phyloP scores from a whole-genome alignment of 1,140 invertebrate species.

The Hylyphantes graminicola region DNA sequence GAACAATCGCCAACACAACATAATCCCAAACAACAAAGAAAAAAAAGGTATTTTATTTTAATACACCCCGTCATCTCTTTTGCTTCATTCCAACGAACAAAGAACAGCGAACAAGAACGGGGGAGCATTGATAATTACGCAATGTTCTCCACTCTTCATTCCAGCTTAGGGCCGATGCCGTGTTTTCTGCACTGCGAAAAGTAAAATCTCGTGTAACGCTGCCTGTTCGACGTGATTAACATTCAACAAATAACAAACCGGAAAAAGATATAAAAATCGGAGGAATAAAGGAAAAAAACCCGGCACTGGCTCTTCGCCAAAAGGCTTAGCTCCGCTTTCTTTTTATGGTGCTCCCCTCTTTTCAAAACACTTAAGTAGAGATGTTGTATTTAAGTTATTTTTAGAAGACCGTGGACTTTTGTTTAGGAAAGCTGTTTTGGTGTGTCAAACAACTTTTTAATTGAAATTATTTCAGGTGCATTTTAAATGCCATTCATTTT shows the following conservation, averaged over 20 bases:
- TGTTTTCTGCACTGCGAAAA: constrained; percentile 24
- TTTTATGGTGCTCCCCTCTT: not conserved
- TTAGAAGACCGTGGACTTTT: too few species aligned
- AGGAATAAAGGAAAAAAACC: constrained; percentile 15
- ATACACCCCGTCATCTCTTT: constrained; percentile 7
- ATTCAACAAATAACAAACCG: constrained; percentile 35
- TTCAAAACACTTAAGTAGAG: not conserved
- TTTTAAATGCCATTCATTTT: too few species aligned
- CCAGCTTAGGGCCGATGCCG: constrained; percentile 3
- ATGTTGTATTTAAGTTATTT: too few species aligned
- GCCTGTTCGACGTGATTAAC: constrained; percentile 52
- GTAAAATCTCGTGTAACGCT: constrained; percentile 52
- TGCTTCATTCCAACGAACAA: not conserved
- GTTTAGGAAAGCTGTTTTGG: too few species aligned
- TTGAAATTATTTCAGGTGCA: too few species aligned
- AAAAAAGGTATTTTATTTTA: constrained; percentile 3
- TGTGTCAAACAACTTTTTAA: too few species aligned
- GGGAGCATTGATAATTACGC: constrained; percentile 48
- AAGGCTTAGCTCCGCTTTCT: constrained; percentile 1
- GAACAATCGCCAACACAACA: too few species aligned
- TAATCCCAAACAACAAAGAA: too few species aligned
- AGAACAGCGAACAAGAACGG: not conserved
- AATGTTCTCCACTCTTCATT: constrained; percentile 41
- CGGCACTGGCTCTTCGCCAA: constrained; percentile 43
- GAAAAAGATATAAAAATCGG: constrained; percentile 20